Evolutionary conservation across 2,888 invertebrate species (phyloP).

Genomic region (Cephalotes varians): DNA sequence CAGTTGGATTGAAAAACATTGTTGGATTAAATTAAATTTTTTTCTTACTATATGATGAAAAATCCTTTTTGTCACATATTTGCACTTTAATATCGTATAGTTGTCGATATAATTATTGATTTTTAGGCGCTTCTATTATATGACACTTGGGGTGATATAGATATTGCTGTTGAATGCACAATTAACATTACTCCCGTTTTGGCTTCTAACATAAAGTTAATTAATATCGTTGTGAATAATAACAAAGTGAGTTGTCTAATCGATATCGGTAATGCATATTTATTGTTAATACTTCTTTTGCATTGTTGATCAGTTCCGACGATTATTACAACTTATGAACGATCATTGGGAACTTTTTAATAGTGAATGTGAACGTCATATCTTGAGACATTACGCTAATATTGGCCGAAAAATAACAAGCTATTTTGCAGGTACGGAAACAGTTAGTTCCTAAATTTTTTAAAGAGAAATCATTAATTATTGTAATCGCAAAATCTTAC

Average conservation of each 20-base stretch:
- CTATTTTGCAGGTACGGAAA: conserved; percentile 8
- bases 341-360: conserved; percentile 17
- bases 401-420: background rate
- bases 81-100: no score
- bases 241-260: conserved; percentile 17
- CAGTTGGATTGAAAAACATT: no score
- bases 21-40: background rate
- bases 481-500: background rate
- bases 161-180: background rate
- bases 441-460: background rate
- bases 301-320: conserved; percentile 5
- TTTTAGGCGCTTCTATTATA: conserved; percentile 16
- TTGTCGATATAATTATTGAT: background rate
- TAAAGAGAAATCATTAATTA: background rate
- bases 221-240: conserved; percentile 24
- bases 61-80: background rate
- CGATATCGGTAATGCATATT: no score
- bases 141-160: background rate
- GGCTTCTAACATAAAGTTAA: background rate
- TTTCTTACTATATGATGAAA: background rate
- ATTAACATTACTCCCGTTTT: background rate
- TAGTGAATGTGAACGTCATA: background rate
- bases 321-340: background rate
- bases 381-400: conserved; percentile 16
- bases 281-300: background rate